phyloP scores from a whole-genome alignment of 2,113 vertebrate species.

The Bos indicus region DNA sequence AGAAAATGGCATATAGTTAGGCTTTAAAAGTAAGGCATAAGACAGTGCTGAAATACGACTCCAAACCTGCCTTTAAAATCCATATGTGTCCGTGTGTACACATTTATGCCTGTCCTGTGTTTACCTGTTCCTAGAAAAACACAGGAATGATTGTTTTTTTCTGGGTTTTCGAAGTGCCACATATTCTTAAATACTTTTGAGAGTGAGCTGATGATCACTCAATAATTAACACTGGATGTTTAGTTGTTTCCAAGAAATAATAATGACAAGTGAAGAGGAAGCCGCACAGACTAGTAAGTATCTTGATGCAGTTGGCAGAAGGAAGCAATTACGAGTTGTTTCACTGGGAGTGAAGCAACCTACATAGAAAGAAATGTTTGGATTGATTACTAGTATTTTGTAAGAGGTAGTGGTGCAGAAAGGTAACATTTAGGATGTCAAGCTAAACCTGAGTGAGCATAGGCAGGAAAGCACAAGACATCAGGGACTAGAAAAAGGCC shows the following conservation, averaged over 20 bases:
- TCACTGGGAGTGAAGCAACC: background rate
- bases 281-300: background rate
- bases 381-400: background rate
- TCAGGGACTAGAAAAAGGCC: background rate
- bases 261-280: background rate
- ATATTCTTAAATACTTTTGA: background rate
- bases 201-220: background rate
- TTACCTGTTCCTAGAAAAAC: background rate
- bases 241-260: background rate
- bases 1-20: background rate
- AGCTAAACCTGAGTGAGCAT: background rate
- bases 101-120: background rate
- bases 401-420: background rate
- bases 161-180: background rate
- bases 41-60: background rate
- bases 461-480: background rate
- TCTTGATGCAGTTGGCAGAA: background rate
- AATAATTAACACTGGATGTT: background rate
- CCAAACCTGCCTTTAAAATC: background rate
- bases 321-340: background rate
- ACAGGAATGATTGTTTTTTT: background rate
- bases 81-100: rapidly evolving
- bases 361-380: background rate
- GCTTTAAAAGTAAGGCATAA: background rate
- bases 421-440: background rate